phyloP scores from a whole-genome alignment of 1,140 invertebrate species.

The Papilio machaon region DNA sequence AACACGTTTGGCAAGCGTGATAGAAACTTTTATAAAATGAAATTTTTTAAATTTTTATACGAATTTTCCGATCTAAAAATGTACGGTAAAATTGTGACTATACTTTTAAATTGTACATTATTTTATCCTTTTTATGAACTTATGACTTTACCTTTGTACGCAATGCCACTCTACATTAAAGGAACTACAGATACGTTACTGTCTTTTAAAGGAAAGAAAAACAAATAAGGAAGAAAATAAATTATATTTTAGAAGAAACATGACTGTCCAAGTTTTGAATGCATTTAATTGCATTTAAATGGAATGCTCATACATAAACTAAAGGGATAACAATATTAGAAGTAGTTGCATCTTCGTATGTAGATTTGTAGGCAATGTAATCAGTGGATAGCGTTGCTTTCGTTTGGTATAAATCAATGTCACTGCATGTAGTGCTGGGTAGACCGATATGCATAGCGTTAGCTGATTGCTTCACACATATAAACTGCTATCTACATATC shows the following conservation, averaged over 20 bases:
- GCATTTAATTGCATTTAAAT: neutral
- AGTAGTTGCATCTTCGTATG: neutral
- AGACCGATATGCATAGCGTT: neutral
- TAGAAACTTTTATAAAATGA: constrained; percentile 27
- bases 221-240: too few relatives aligned
- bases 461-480: neutral
- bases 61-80: constrained; percentile 21
- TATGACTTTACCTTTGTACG: neutral
- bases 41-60: constrained; percentile 12
- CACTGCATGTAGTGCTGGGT: neutral
- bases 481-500: neutral
- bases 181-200: too few relatives aligned
- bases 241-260: too few relatives aligned
- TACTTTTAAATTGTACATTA: neutral
- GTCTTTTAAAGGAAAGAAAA: too few relatives aligned
- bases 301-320: neutral
- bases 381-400: neutral
- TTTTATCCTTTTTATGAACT: neutral
- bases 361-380: neutral
- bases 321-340: neutral
- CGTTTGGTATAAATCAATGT: constrained; percentile 4
- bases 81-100: constrained; percentile 8
- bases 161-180: too few relatives aligned
- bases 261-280: too few relatives aligned
- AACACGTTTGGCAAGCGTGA: constrained; percentile 25